Base-by-base conservation (phyloP, 2,888 invertebrate genomes). In the Epirrhoe tristata region DNA sequence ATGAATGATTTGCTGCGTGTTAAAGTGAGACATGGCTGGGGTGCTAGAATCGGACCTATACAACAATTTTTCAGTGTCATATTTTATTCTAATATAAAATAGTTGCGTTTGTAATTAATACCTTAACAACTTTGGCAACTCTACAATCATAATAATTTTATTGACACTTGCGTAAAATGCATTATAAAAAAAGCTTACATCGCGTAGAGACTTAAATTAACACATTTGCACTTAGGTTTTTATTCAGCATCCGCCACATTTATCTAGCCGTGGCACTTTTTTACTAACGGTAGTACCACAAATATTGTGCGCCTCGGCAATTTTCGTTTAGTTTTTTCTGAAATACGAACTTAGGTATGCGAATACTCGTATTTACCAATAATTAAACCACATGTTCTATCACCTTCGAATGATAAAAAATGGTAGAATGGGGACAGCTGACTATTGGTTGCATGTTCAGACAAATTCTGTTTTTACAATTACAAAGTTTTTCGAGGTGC, bases 211-310 rank as follows among this genome's bases (percentile, higher is more conserved):
- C 55, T 10, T 43, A 10, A 43, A 43, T 43, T 12, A 58, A 63
- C 46, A 63, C 58, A 59, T 71, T 70, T 67, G 61, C 51, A 48
- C 17, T 6, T 14, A 16, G 67, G 71, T 69, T 70, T 72, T 77
- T 75, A 76, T 77, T 76, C 71, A 73, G 71, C 76, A 77, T 79
- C 70, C 64, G 74, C 69, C 63, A 73, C 69, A 34, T 65, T n/a
- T n/a, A n/a, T n/a, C n/a, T n/a, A 55, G 59, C 62, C 58, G 58
- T 65, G 67, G 68, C 61, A 70, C 58, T 77, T 79, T 73, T 74
- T 73, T 73, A 75, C n/a, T n/a, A n/a, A n/a, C n/a, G n/a, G n/a
- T n/a, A n/a, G n/a, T n/a, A n/a, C n/a, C n/a, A n/a, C 71, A 75
- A 66, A 24, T 24, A 24, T 24, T 24, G 24, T 3, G 24, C 3